Percentiles rank a stretch among this genome's conserved stretches.
phyloP scores from a whole-genome alignment of 2,888 invertebrate species.

The Crocallis elinguaria region DNA sequence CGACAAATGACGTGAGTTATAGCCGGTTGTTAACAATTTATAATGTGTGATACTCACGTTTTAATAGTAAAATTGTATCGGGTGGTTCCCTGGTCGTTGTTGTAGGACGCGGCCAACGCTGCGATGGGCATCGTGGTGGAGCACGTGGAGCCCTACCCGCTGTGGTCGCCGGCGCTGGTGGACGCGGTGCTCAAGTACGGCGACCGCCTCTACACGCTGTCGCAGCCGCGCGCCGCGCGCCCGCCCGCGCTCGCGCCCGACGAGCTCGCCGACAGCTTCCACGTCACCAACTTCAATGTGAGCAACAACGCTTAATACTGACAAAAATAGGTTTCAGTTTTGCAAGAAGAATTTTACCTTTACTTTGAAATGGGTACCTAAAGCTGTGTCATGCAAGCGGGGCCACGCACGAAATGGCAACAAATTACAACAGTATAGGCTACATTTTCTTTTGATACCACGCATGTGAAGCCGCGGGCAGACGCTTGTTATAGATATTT shows the following conservation, averaged over 20 bases:
- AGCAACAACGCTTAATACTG: conserved; percentile 46
- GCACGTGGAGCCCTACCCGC: conserved; percentile 80
- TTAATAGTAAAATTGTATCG: too few species aligned
- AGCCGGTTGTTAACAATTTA: too few species aligned
- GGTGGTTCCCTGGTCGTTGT: too few species aligned
- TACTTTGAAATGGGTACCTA: too few species aligned
- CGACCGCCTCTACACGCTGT: conserved; percentile 84
- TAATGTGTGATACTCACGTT: too few species aligned
- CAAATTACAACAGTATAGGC: too few species aligned
- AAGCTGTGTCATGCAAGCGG: too few species aligned
- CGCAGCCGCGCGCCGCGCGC: conserved; percentile 54
- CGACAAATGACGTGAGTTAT: too few species aligned
- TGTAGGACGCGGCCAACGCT: conserved; percentile 84
- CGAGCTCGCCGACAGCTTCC: conserved; percentile 58
- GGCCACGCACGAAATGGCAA: too few species aligned
- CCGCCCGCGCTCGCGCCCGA: conserved; percentile 53
- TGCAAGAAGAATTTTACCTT: too few species aligned
- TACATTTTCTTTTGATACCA: too few species aligned
- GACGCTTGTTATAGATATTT: background rate
- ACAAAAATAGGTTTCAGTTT: too few species aligned
- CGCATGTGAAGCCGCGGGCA: background rate
- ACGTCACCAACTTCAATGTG: conserved; percentile 73
- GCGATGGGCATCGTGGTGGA: conserved; percentile 85
- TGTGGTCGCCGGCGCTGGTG: conserved; percentile 84
- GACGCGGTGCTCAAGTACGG: conserved; percentile 87